phyloP scores from a whole-genome alignment of 2,888 invertebrate genomes.

The Invenusta paracnida region DNA sequence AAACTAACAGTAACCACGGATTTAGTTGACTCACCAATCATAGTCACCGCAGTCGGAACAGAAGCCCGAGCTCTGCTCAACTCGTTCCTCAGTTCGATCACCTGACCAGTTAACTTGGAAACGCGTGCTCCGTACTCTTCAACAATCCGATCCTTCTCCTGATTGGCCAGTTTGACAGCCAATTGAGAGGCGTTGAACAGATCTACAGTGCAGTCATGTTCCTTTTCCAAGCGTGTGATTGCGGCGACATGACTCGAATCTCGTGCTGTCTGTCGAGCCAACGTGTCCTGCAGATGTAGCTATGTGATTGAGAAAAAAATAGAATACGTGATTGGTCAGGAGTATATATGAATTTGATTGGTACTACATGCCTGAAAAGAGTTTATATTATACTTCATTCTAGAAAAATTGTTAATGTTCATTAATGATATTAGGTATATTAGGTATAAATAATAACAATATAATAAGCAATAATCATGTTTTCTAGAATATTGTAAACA shows the following conservation, averaged over 20 bases:
- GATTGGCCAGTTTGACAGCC: neutral
- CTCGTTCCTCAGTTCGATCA: neutral
- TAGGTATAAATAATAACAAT: too few species aligned
- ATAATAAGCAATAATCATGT: too few species aligned
- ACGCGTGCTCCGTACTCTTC: neutral
- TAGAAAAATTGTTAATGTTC: too few species aligned
- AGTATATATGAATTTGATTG: neutral
- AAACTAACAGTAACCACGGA: too few species aligned
- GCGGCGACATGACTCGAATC: neutral
- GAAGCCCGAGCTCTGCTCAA: neutral
- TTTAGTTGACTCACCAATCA: too few species aligned
- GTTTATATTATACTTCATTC: too few species aligned
- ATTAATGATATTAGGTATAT: too few species aligned
- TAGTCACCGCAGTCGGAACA: neutral
- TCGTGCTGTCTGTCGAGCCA: neutral
- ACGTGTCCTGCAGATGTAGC: neutral
- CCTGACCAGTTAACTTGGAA: neutral
- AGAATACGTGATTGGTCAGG: neutral
- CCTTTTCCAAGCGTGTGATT: neutral
- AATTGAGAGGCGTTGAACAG: neutral
- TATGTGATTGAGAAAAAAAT: neutral
- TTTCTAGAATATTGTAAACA: neutral
- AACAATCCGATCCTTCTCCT: neutral
- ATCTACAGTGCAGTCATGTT: neutral
- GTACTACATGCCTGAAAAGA: too few species aligned